Base-by-base conservation (phyloP, 1,140 invertebrate species). In the Oedothorax gibbosus region DNA sequence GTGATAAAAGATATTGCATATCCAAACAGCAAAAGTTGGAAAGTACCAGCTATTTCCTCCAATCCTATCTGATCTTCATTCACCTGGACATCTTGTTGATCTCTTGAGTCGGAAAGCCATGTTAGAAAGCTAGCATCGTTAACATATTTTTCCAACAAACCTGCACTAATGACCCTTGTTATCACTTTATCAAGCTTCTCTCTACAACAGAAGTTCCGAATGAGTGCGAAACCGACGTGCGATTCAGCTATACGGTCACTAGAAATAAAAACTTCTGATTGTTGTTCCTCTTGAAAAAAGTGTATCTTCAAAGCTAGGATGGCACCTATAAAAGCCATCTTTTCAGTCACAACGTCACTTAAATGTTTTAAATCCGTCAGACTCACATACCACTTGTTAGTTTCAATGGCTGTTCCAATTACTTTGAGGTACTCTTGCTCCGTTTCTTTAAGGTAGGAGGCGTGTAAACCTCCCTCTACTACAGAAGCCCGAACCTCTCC, bases 71-170 rank as follows among this genome's bases (percentile, higher is more conserved):
- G 69, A 10, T 8, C 54, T 15, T 8, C 14, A n/a, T 53, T 51
- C 6, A 11, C 69, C 8, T 9, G n/a, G 10, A 53, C 49, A 51
- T 49, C 7, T 11, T 18, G 8, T 53, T 18, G 10, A 15, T 7
- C 50, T 2, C 10, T 15, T 18, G 50, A 6, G 51, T 71, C 35
- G 35, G 35, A 18, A 53, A 71, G 9, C 15, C 18, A 18, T 21
- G 20, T 4, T 0, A 18, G 18, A 4, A 9, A 51, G 15, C 15
- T 9, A 53, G n/a, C 69, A 53, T 53, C 69, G 2, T 14, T 53
- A 7, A 71, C 69, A 51, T 53, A 54, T 54, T 71, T 71, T 54
- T 71, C 69, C n/a, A 71, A 71, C 21, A 71, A 54, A 18, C 69
- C 69, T 18, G 50, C 50, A 51, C 50, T 51, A 12, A 15, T 51